Evolutionary conservation across 2,797 vertebrate genomes (phyloP).

Genomic region (Danio albolineatus): DNA sequence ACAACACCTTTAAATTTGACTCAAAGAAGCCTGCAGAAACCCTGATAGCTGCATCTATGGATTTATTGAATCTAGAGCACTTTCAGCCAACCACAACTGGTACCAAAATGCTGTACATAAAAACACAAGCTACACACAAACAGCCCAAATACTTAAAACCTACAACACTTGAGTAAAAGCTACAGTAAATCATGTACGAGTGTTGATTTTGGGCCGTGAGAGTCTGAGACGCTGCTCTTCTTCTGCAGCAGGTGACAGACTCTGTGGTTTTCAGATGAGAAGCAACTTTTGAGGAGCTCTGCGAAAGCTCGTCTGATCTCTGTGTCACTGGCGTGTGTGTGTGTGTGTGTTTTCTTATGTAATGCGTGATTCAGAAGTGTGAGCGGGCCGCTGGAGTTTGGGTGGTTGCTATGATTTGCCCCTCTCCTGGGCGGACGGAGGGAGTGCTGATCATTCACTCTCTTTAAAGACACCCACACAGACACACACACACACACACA

Average conservation of each 20-base stretch:
- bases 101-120: too few relatives aligned
- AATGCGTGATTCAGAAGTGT: conserved; percentile 62
- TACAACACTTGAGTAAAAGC: too few relatives aligned
- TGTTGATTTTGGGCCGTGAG: too few relatives aligned
- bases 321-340: conserved; percentile 12
- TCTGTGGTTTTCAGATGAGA: not conserved
- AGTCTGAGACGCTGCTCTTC: too few relatives aligned
- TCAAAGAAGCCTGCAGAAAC: too few relatives aligned
- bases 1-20: too few relatives aligned
- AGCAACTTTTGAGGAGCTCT: not conserved
- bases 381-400: conserved; percentile 44
- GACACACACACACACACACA: conserved; percentile 17
- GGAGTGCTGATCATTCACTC: conserved; percentile 69
- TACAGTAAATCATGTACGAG: too few relatives aligned
- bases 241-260: not conserved
- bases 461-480: conserved; percentile 33
- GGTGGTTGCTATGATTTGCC: conserved; percentile 57
- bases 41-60: too few relatives aligned
- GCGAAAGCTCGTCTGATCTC: conserved; percentile 6
- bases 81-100: too few relatives aligned
- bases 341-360: conserved; percentile 54
- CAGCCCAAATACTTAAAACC: too few relatives aligned
- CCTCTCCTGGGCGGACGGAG: conserved; percentile 68
- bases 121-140: too few relatives aligned
- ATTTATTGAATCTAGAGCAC: too few relatives aligned